phyloP scores from a whole-genome alignment of 2,888 invertebrate genomes.

The Oxystoma pomonae region DNA sequence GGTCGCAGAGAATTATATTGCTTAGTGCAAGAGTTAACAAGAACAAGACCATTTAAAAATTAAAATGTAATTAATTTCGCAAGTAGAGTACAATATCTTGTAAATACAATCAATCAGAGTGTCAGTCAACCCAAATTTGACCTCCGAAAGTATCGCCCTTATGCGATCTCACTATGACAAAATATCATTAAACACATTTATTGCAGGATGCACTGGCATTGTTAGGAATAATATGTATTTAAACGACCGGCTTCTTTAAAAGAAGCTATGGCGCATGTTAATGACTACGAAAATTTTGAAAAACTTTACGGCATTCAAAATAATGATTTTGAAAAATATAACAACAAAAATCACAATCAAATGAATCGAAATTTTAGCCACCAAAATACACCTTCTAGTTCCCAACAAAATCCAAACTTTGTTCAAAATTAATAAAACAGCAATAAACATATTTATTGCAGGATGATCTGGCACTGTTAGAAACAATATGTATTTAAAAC shows the following conservation, averaged over 20 bases:
- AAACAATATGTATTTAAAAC: too few relatives aligned
- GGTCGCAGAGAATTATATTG: not conserved
- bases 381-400: too few relatives aligned
- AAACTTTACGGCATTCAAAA: not conserved
- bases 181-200: not conserved
- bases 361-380: too few relatives aligned
- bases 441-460: too few relatives aligned
- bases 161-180: not conserved
- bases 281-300: constrained; percentile 5
- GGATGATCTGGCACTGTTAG: too few relatives aligned
- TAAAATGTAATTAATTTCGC: not conserved
- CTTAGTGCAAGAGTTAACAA: not conserved
- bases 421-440: too few relatives aligned
- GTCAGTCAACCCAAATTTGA: not conserved
- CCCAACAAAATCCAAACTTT: too few relatives aligned
- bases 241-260: constrained; percentile 5
- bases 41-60: not conserved
- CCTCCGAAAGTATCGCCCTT: not conserved
- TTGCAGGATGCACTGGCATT: not conserved
- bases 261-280: constrained; percentile 7
- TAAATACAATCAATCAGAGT: not conserved
- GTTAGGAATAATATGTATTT: constrained; percentile 4
- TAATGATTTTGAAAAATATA: too few relatives aligned
- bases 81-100: not conserved
- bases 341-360: too few relatives aligned